phyloP scores from a whole-genome alignment of 2,113 vertebrate species.

The Pachypanchax playfairii region DNA sequence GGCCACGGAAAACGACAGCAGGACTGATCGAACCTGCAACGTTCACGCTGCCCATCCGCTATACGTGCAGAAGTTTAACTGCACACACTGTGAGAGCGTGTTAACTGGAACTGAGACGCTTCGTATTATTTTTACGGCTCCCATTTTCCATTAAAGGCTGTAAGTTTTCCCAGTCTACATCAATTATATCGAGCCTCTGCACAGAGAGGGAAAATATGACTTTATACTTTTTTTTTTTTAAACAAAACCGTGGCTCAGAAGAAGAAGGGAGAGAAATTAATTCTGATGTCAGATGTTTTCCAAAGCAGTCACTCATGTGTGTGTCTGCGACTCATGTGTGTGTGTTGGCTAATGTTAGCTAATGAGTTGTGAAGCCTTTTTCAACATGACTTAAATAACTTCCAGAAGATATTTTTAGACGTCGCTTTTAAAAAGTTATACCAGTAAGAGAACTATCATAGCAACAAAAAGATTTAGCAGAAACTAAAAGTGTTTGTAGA shows the following conservation, averaged over 20 bases:
- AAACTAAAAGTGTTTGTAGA: background rate
- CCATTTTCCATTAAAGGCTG: slow-evolving; percentile 73
- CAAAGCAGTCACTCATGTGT: slow-evolving; percentile 44
- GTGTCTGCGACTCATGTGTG: slow-evolving; percentile 11
- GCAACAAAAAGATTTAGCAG: background rate
- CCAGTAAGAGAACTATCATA: background rate
- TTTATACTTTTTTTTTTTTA: slow-evolving; percentile 67
- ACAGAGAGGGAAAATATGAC: slow-evolving; percentile 75
- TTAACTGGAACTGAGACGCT: slow-evolving; percentile 48
- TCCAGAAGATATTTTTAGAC: background rate
- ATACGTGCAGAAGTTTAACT: slow-evolving; percentile 40
- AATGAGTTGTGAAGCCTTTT: slow-evolving; percentile 15
- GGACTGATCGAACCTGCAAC: background rate
- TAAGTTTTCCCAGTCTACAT: slow-evolving; percentile 74
- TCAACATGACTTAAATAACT: background rate
- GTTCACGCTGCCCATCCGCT: background rate
- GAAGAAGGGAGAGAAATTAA: slow-evolving; percentile 67
- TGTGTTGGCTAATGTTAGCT: slow-evolving; percentile 15
- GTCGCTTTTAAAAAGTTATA: background rate
- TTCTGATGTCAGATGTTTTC: slow-evolving; percentile 80
- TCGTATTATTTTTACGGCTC: slow-evolving; percentile 67
- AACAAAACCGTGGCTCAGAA: slow-evolving; percentile 61
- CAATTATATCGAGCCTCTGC: slow-evolving; percentile 69
- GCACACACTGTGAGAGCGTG: slow-evolving; percentile 17
- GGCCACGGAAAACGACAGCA: slow-evolving; percentile 42